phyloP scores from a whole-genome alignment of 2,888 invertebrate genomes.

The Axea sp. region DNA sequence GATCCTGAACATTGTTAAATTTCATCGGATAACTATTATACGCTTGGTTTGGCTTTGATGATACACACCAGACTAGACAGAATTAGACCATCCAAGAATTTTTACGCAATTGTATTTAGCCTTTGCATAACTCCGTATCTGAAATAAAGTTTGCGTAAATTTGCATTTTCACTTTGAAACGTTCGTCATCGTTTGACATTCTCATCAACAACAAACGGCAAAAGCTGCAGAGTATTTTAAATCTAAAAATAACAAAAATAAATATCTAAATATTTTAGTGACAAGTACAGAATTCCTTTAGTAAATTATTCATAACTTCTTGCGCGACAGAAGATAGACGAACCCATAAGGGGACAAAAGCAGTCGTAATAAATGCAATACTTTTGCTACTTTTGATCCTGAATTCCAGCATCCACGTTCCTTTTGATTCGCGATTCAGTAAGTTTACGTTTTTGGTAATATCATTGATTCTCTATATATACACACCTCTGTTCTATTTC shows the following conservation, averaged over 20 bases:
- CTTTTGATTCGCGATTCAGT: no score
- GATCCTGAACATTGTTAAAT: slow-evolving; percentile 54
- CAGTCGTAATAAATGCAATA: slow-evolving; percentile 15
- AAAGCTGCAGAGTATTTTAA: slow-evolving; percentile 15
- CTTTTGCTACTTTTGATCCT: slow-evolving; percentile 8
- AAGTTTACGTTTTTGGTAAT: no score
- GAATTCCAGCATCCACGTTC: no score
- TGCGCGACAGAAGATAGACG: not conserved
- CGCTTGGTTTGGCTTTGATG: slow-evolving; percentile 43
- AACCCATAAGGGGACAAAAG: slow-evolving; percentile 6
- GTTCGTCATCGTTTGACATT: slow-evolving; percentile 40
- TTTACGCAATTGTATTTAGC: slow-evolving; percentile 37
- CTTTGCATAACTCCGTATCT: slow-evolving; percentile 17
- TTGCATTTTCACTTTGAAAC: slow-evolving; percentile 39
- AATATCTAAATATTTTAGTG: slow-evolving; percentile 47
- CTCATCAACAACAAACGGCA: slow-evolving; percentile 42
- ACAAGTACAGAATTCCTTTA: slow-evolving; percentile 16
- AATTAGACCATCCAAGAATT: slow-evolving; percentile 31
- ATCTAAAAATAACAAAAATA: slow-evolving; percentile 44
- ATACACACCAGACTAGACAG: slow-evolving; percentile 45
- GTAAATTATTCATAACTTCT: slow-evolving; percentile 47
- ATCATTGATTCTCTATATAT: no score
- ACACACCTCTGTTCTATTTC: no score
- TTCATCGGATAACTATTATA: slow-evolving; percentile 58
- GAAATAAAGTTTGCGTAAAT: slow-evolving; percentile 24